Conservation (phyloP, 2,113 vertebrate genomes). For the Catharus minimus region DNA sequence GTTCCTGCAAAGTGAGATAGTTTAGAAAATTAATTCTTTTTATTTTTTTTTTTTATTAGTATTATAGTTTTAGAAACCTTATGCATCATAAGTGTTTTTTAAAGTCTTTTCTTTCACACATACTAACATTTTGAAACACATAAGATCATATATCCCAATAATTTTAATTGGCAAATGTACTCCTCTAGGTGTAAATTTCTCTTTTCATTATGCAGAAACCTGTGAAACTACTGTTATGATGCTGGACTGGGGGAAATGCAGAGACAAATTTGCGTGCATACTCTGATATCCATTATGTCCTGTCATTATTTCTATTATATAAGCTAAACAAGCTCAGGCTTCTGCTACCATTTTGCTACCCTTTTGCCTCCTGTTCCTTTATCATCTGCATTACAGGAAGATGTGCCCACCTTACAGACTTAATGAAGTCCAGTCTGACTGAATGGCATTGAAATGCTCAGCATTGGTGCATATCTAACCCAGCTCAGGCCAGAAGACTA, state of each 20-base stretch:
- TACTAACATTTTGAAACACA: background rate
- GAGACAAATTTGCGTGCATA: background rate
- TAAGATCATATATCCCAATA: background rate
- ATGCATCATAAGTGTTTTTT: background rate
- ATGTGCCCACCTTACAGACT: too few species aligned
- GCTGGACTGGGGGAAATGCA: background rate
- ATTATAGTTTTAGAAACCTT: background rate
- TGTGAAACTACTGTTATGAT: background rate
- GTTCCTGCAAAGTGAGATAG: background rate
- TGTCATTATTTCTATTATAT: background rate
- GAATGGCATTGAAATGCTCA: background rate
- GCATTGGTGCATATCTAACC: too few species aligned
- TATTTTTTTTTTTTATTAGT: background rate
- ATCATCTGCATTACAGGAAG: background rate
- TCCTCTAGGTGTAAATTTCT: background rate
- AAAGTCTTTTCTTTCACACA: background rate
- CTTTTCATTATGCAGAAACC: background rate
- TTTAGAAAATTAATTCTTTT: background rate
- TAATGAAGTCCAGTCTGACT: background rate
- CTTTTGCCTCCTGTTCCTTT: background rate
- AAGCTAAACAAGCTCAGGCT: background rate
- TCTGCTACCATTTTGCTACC: background rate
- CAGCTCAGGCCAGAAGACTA: background rate
- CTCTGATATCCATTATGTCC: background rate
- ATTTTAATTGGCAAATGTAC: background rate